Conservation (phyloP, 2,113 vertebrate genomes). For the Catharus fuscescens region DNA sequence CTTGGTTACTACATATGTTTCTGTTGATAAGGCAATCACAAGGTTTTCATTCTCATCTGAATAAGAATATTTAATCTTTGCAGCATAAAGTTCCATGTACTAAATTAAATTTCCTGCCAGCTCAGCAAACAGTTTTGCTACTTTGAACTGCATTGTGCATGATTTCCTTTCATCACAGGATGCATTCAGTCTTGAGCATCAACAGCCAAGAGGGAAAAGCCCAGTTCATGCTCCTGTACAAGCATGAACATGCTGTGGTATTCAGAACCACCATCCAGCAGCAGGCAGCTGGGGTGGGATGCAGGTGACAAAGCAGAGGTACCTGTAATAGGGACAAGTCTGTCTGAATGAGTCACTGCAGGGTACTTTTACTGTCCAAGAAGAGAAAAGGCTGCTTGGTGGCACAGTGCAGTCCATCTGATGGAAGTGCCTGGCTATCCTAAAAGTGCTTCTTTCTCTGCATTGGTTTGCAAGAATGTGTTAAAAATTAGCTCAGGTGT, state of each 20-base stretch:
- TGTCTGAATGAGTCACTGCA: neutral
- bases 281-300: neutral
- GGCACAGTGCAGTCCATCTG: neutral
- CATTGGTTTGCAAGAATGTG: neutral
- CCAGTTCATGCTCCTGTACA: neutral
- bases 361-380: neutral
- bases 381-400: neutral
- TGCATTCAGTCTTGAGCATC: conserved; percentile 3
- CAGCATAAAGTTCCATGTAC: neutral
- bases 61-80: conserved; percentile 51
- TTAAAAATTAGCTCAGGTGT: neutral
- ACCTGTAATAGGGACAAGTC: neutral
- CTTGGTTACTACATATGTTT: conserved; percentile 4
- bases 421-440: neutral
- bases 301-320: neutral
- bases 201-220: conserved; percentile 9
- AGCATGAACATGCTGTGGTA: neutral
- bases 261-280: neutral
- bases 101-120: conserved; percentile 66
- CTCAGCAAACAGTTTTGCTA: conserved; percentile 55
- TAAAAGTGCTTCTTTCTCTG: neutral
- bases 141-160: conserved; percentile 59
- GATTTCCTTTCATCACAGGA: conserved; percentile 53
- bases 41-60: conserved; percentile 34
- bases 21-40: conserved; percentile 48